phyloP scores from a whole-genome alignment of 2,113 vertebrate genomes.

The Equus quagga region DNA sequence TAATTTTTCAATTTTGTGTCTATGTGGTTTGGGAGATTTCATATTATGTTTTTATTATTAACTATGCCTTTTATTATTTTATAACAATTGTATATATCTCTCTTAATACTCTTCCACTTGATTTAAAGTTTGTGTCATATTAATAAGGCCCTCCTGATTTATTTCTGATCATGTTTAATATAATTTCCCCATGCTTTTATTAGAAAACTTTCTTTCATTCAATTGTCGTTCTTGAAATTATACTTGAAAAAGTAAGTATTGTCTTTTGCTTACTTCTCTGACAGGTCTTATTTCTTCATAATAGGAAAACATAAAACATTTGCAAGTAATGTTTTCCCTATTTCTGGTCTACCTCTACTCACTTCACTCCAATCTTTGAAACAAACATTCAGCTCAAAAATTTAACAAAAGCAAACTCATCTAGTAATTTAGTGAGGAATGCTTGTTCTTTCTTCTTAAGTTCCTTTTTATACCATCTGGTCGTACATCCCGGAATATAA shows the following conservation, averaged over 20 bases:
- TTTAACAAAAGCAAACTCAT: not conserved
- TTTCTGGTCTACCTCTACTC: not conserved
- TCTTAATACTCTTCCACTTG: not conserved
- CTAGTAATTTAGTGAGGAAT: not conserved
- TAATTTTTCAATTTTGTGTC: not conserved
- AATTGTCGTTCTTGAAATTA: slow-evolving; percentile 13
- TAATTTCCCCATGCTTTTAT: not conserved
- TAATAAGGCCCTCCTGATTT: not conserved
- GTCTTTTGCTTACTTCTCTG: not conserved
- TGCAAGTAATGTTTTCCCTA: not conserved
- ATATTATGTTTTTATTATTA: not conserved
- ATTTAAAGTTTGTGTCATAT: not conserved
- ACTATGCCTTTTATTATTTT: not conserved
- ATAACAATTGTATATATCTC: not conserved
- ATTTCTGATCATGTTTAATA: slow-evolving; percentile 10
- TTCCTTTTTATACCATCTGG: not conserved
- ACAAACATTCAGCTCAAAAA: not conserved
- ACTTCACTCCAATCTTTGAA: not conserved
- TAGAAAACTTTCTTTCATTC: not conserved
- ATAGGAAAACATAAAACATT: not conserved
- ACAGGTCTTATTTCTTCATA: not conserved
- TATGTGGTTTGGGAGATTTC: not conserved
- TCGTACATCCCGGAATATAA: not conserved
- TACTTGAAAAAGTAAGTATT: not conserved
- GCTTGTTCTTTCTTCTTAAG: not conserved